These are phyloP conservation scores for Nanorana parkeri DNA, from an alignment of 2,113 vertebrate genomes.

Conservation along the genomic window DNA sequence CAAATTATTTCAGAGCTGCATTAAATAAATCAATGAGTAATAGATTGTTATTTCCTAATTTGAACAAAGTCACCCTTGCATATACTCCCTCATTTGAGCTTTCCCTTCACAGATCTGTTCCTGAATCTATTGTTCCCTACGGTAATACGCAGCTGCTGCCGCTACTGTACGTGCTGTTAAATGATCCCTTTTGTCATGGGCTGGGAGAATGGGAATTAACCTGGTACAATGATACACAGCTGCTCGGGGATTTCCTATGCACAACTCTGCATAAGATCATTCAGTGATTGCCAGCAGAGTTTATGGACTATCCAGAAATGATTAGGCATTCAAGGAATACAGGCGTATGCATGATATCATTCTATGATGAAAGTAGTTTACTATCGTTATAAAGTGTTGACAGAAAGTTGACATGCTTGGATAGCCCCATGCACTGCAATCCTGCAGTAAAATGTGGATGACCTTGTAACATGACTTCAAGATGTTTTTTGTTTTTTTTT, in stretches of 20 bases:
- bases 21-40: background rate
- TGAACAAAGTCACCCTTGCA: constrained; percentile 1
- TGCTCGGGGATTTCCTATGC: constrained; percentile 29
- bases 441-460: no score
- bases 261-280: background rate
- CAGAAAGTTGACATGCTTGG: no score
- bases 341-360: no score
- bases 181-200: constrained; percentile 41
- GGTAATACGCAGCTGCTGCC: constrained; percentile 47
- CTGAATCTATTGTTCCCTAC: constrained; percentile 3
- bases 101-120: constrained; percentile 20
- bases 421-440: no score
- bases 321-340: background rate
- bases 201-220: constrained; percentile 32
- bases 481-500: no score
- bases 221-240: constrained; percentile 3
- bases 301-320: background rate
- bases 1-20: no score
- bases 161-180: constrained; percentile 28
- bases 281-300: background rate
- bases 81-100: background rate
- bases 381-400: no score
- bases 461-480: no score
- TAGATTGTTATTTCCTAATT: constrained; percentile 20
- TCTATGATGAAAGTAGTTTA: no score